Base-by-base conservation (phyloP, 2,888 invertebrate species). In the Rhagonycha fulva region DNA sequence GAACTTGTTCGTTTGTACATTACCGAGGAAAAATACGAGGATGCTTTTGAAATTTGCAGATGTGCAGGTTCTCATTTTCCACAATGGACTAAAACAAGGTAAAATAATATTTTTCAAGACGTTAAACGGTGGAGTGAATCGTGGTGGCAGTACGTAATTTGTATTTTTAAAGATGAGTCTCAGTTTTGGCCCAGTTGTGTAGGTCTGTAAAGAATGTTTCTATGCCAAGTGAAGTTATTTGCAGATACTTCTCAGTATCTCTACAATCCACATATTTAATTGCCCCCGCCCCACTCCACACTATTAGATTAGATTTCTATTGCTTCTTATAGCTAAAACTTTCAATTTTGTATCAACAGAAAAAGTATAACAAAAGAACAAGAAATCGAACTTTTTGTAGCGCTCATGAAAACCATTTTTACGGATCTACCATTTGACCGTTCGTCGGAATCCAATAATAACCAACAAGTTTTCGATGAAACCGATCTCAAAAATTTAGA, bases 11-110 rank as follows among this genome's bases (percentile, higher is more conserved):
- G 89, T 3, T 87, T 85, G 75, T 89, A 88, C 84, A 80, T 91
- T 74, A 84, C 84, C 0, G 88, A 89, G 4, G 88, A 89, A 69
- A 87, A 90, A 79, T 91, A 89, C 81, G 88, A 87, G 69, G 90
- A 91, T 81, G 91, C 91, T 0, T 90, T 90, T 81, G 79, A 80
- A 68, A 62, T 83, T 28, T 83, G 82, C 68, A 76, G 70, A 62
- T 68, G 19, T 67, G 77, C 75, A 11, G 73, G 62, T 23, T 30
- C 71, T 14, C 62, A 69, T 24, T 71, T 78, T 60, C 76, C 77
- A 14, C 75, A 78, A 66, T 81, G 74, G 74, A 19, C 68, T 9
- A 66, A 75, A 47, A 60, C 76, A 7, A 76, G 75, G 81, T 81
- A 79, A 76, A 14, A 19, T 62, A 30, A 30, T 28, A 28, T 28